Conservation (phyloP, 2,113 vertebrate genomes). For the Larimichthys crocea region DNA sequence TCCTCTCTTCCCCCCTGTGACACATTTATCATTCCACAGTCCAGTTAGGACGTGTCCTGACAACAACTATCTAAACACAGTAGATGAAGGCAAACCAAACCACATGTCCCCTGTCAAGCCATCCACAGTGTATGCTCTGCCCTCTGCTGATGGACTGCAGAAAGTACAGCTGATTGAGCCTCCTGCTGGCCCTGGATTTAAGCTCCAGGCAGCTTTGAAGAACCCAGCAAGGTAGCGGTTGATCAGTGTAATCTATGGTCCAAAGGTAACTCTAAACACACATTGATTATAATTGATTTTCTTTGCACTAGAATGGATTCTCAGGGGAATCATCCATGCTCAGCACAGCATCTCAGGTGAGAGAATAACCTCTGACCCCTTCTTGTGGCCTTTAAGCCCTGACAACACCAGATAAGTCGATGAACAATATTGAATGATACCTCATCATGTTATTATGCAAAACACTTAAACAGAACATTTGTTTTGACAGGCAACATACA, state of each 20-base stretch:
- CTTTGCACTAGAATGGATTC: constrained; percentile 23
- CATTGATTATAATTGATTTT: constrained; percentile 18
- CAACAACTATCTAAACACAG: constrained; percentile 32
- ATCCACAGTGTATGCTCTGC: constrained; percentile 46
- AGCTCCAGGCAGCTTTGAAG: constrained; percentile 19
- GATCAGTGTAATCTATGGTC: background rate
- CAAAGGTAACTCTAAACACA: constrained; percentile 2
- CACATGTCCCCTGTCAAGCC: constrained; percentile 49
- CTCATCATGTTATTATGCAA: background rate
- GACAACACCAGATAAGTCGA: background rate
- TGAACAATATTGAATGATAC: background rate
- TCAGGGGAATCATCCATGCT: constrained; percentile 40
- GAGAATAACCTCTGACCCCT: constrained; percentile 29
- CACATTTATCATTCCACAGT: constrained; percentile 69
- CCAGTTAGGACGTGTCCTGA: constrained; percentile 52
- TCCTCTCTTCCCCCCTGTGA: constrained; percentile 76
- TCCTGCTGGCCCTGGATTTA: constrained; percentile 7
- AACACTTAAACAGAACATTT: background rate
- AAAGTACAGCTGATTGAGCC: constrained; percentile 48
- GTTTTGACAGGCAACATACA: constrained; percentile 58
- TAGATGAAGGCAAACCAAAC: constrained; percentile 6
- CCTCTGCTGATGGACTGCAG: constrained; percentile 68
- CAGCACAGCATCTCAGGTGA: constrained; percentile 50
- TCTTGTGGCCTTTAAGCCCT: constrained; percentile 8
- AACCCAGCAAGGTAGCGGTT: constrained; percentile 55